Conservation (phyloP, 2,797 vertebrate species). For the Eulemur albifrons region DNA sequence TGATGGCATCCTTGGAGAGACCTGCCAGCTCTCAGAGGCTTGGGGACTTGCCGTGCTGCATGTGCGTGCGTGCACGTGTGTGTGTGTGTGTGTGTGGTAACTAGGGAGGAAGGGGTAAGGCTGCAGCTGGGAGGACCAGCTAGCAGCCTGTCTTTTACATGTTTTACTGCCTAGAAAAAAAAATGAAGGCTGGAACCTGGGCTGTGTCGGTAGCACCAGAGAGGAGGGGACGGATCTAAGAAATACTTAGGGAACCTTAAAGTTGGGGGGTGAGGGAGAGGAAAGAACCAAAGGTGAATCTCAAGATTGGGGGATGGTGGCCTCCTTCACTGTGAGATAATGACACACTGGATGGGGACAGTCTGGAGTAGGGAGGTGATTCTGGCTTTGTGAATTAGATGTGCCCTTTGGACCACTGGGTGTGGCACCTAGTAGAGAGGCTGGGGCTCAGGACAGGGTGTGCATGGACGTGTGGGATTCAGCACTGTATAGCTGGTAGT, state of each 20-base stretch:
- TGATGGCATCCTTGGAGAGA: background rate
- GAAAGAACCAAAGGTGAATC: background rate
- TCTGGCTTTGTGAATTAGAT: background rate
- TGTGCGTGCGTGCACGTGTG: background rate
- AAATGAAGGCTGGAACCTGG: background rate
- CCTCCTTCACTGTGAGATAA: background rate
- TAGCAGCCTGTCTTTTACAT: background rate
- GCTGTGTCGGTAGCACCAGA: background rate
- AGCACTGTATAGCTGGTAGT: too few relatives aligned
- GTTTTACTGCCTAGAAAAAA: background rate
- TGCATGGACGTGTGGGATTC: background rate
- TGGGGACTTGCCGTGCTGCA: background rate
- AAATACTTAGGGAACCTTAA: background rate
- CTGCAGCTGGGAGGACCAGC: background rate
- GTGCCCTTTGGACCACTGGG: background rate
- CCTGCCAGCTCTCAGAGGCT: background rate
- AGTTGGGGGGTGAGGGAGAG: too few relatives aligned
- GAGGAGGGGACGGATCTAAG: background rate
- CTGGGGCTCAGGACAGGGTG: background rate
- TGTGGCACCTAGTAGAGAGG: background rate
- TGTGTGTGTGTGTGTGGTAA: background rate
- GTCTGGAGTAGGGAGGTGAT: background rate
- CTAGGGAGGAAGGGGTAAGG: background rate
- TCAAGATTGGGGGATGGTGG: accelerated
- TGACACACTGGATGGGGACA: too few relatives aligned